Conservation (phyloP, 1,140 invertebrate species). For the Dryas iulia region DNA sequence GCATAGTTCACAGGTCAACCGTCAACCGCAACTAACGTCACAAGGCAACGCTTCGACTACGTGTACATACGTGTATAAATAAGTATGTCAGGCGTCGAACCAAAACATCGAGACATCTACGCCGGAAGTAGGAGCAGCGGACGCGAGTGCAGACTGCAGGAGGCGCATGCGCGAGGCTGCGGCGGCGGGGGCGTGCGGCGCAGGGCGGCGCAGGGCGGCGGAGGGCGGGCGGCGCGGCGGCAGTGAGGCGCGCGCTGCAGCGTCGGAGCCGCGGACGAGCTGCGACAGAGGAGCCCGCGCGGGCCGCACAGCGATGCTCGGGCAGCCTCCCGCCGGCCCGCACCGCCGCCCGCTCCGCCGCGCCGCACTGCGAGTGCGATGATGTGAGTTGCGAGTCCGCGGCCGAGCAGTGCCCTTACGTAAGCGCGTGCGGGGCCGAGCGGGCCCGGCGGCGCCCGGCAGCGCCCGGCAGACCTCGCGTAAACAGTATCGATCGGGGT, state of each 20-base stretch:
- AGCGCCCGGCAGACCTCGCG: conserved; percentile 7
- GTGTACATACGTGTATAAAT: background rate
- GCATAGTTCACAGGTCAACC: background rate
- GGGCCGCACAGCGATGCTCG: conserved; percentile 3
- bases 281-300: conserved; percentile 28
- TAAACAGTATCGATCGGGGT: conserved; percentile 37
- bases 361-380: conserved; percentile 1
- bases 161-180: background rate
- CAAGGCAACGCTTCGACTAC: background rate
- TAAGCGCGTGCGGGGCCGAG: conserved; percentile 8
- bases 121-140: background rate
- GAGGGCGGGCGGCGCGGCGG: conserved; percentile 32
- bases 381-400: conserved; percentile 11
- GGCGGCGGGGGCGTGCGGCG: conserved; percentile 10
- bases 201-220: conserved; percentile 42
- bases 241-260: conserved; percentile 36
- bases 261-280: conserved; percentile 31
- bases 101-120: background rate
- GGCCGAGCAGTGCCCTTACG: conserved; percentile 6
- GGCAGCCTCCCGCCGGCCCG: conserved; percentile 3
- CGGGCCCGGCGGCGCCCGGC: background rate
- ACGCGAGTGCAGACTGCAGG: background rate
- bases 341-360: background rate
- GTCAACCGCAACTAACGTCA: background rate
- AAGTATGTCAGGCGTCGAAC: background rate